These are phyloP conservation scores for Akabosia matsudoensis DNA, from an alignment of 1,140 invertebrate genomes.

Conservation along the genomic window DNA sequence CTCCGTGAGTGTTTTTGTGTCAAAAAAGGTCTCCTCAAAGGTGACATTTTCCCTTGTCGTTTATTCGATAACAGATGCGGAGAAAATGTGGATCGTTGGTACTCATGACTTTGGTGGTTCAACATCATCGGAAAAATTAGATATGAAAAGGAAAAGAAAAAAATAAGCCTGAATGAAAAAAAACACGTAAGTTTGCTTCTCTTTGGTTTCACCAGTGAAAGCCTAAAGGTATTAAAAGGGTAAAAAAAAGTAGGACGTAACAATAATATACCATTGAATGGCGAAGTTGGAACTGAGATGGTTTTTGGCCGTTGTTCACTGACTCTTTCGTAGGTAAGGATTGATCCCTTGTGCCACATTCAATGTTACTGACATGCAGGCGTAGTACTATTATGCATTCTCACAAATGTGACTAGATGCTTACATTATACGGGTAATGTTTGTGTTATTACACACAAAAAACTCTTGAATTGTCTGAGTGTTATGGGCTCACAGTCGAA, in stretches of 20 bases:
- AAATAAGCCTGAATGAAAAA: not conserved
- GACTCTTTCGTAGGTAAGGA: not conserved
- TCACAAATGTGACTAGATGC: not conserved
- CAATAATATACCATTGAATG: not conserved
- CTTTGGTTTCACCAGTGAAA: no score
- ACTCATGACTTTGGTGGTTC: not conserved
- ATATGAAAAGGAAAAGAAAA: not conserved
- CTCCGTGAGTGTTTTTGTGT: no score
- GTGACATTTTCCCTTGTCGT: no score
- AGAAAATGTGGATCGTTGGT: not conserved
- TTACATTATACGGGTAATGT: no score
- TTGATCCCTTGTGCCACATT: constrained; percentile 19
- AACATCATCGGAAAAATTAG: not conserved
- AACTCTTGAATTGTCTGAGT: no score
- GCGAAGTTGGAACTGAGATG: not conserved
- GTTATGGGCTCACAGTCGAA: no score
- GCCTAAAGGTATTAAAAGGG: no score
- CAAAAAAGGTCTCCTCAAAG: no score
- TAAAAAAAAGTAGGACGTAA: not conserved
- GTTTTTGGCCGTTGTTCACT: constrained; percentile 3
- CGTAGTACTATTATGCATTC: not conserved
- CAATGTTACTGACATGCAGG: not conserved
- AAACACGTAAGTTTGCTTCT: no score
- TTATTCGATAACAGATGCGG: not conserved
- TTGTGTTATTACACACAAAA: no score